Conservation (phyloP, 2,113 vertebrate species). For the Chaenocephalus aceratus region DNA sequence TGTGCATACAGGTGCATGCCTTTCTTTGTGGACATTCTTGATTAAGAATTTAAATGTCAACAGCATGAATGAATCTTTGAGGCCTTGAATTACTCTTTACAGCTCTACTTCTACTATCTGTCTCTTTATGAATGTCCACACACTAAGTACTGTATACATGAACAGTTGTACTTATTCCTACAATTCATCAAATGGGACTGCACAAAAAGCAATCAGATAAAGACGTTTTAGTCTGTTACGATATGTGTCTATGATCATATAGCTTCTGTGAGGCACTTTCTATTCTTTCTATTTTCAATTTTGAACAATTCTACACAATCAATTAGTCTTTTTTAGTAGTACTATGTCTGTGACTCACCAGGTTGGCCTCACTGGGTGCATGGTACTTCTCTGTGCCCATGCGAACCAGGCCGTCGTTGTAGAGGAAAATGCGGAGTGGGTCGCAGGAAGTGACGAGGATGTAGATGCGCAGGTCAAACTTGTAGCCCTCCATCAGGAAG, state of each 20-base stretch:
- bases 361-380: conserved; percentile 93
- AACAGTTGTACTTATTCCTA: conserved; percentile 9
- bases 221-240: background rate
- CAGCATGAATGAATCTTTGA: too few species aligned
- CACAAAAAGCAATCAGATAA: conserved; percentile 14
- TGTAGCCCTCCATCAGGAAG: conserved; percentile 98
- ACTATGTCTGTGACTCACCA: conserved; percentile 87
- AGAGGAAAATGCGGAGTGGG: conserved; percentile 96
- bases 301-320: background rate
- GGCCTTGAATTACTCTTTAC: too few species aligned
- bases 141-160: background rate
- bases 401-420: conserved; percentile 96
- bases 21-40: too few species aligned
- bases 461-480: conserved; percentile 98
- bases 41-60: too few species aligned
- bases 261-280: background rate
- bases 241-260: background rate
- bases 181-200: conserved; percentile 1
- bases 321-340: background rate
- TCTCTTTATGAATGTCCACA: background rate
- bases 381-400: conserved; percentile 99
- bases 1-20: too few species aligned
- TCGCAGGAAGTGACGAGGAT: conserved; percentile 98
- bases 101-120: too few species aligned
- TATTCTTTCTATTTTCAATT: background rate